Conservation (phyloP, 2,888 invertebrate species). For the Dioctria linearis region DNA sequence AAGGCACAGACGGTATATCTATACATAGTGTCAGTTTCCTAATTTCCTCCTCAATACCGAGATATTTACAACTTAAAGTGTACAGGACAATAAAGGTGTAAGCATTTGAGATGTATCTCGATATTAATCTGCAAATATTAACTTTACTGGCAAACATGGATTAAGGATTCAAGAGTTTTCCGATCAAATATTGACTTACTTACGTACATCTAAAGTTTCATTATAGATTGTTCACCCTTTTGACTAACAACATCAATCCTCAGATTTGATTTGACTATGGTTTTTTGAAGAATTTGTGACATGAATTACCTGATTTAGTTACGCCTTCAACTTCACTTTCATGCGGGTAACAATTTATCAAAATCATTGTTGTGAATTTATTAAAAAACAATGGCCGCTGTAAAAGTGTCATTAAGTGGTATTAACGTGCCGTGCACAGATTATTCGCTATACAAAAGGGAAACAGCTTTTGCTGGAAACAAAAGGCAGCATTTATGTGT, state of each 20-base stretch:
- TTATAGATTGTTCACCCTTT: not conserved
- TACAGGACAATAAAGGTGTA: not conserved
- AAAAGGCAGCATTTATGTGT: too few species aligned
- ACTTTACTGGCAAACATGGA: not conserved
- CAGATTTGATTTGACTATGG: not conserved
- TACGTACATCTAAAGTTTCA: not conserved
- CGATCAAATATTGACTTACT: slow-evolving; percentile 22
- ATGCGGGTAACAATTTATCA: too few species aligned
- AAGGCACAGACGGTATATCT: not conserved
- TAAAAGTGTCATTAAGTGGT: too few species aligned
- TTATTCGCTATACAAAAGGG: too few species aligned
- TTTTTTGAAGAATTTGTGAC: too few species aligned
- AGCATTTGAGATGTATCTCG: not conserved
- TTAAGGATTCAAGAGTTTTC: not conserved
- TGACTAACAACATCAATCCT: not conserved
- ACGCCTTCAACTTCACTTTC: too few species aligned
- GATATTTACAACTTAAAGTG: not conserved
- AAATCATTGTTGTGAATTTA: too few species aligned
- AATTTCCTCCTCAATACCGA: not conserved
- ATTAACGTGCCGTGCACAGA: too few species aligned
- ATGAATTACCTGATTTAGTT: too few species aligned
- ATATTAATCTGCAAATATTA: slow-evolving; percentile 2
- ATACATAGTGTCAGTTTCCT: not conserved
- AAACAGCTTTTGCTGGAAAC: too few species aligned
- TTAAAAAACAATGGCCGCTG: too few species aligned